Evolutionary conservation across 2,797 vertebrate genomes (phyloP), one percentile per base, ranked within the genome.

Genomic region (Menidia menidia): DNA sequence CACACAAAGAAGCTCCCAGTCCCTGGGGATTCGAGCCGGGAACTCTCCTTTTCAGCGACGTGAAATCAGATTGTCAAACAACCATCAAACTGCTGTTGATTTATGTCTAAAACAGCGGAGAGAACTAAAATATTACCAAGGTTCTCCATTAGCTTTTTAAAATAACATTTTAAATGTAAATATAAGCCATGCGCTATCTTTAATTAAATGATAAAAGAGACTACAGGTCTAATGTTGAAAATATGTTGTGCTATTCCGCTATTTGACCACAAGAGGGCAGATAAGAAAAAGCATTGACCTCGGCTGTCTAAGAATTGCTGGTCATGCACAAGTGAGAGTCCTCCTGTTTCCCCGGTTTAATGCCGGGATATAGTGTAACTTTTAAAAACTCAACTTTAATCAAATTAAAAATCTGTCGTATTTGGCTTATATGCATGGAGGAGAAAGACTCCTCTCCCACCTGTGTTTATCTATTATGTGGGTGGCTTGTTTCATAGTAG

Each of bases 251-350:
- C 48, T 50, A 50, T 12, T 51, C 50, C 30, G 19, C 1, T 52
- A 13, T 75, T 54, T 42, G 44, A 55, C 78, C 85, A 87, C 77
- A 76, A 86, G 85, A 77, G 83, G 77, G 78, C 82, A 79, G 68
- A 60, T 1, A 4, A 61, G 32, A 32, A 45, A 9, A 41, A 25
- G 25, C 35, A 7, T 39, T 39, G 4, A 39, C 35, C 10, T 39
- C 35, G 7, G 7, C 35, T 39, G 7, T 39, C 35, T 39, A 39
- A 5, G 35, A 39, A 39, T 7, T 39, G 35, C 35, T 39, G 9
- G 5, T 3, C 35, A 39, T 39, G 35, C 35, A 39, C 35, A 39
- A 39, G 35, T 39, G 35, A 39, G 35, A 39, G 9, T 6, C 35
- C 5, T 39, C 9, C 35, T 39, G 35, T 39, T 39, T 39, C 5